These are phyloP conservation scores for Cotesia congregata DNA, from an alignment of 2,888 invertebrate species.

Conservation along the genomic window DNA sequence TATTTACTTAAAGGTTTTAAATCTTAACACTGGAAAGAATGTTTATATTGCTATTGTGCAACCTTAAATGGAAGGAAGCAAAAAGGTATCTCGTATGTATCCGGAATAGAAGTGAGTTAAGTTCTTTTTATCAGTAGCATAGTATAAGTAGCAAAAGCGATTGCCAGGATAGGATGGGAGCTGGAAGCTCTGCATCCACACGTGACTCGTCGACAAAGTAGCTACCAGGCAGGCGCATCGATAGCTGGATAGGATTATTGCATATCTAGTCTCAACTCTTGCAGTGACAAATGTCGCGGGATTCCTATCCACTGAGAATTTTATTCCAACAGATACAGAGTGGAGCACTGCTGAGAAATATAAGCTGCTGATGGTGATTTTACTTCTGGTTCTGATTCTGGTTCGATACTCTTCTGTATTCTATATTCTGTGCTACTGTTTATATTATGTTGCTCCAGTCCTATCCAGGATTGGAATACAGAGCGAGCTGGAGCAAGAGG, in stretches of 20 bases:
- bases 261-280: conserved; percentile 34
- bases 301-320: conserved; percentile 43
- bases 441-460: too few relatives aligned
- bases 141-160: neutral
- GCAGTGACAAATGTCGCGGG: conserved; percentile 49
- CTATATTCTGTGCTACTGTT: too few relatives aligned
- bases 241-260: conserved; percentile 46
- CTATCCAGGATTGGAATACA: too few relatives aligned
- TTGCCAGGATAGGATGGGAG: neutral
- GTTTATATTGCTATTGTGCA: neutral
- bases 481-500: too few relatives aligned
- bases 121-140: neutral
- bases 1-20: too few relatives aligned
- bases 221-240: neutral
- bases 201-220: neutral
- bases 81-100: neutral
- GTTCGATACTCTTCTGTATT: neutral
- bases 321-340: neutral
- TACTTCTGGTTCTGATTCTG: neutral
- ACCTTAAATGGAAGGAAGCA: neutral
- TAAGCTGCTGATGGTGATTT: neutral
- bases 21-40: neutral
- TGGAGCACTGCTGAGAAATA: conserved; percentile 1
- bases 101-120: neutral
- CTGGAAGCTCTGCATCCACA: neutral